These are phyloP conservation scores for Orchestia grillus DNA, from an alignment of 1,140 invertebrate species.

Conservation along the genomic window DNA sequence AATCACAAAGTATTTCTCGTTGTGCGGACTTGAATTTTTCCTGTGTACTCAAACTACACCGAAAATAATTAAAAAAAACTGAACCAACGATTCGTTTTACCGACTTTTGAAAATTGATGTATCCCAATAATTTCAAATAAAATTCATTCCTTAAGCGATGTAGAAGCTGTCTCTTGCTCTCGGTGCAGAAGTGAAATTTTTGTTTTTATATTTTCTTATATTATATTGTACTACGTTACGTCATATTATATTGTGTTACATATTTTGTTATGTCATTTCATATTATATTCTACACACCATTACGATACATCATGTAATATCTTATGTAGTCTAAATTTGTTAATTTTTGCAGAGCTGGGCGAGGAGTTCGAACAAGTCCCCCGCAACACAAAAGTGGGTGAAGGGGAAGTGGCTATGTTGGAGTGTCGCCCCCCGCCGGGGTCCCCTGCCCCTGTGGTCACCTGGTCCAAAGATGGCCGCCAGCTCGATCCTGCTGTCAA, in stretches of 20 bases:
- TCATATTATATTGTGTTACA: no score
- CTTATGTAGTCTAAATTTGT: not conserved
- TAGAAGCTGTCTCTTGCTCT: not conserved
- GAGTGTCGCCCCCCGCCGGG: constrained; percentile 93
- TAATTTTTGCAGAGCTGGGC: constrained; percentile 80
- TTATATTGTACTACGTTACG: not conserved
- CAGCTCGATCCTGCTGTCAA: constrained; percentile 74
- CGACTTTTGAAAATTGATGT: not conserved
- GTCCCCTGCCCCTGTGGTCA: constrained; percentile 89
- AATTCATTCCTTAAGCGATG: not conserved
- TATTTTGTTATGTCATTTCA: no score
- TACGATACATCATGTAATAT: no score
- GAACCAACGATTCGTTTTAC: not conserved
- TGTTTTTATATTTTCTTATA: not conserved
- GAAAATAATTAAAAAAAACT: not conserved
- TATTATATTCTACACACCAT: no score
- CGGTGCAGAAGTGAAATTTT: not conserved
- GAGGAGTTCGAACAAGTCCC: constrained; percentile 93
- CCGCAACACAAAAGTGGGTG: constrained; percentile 86
- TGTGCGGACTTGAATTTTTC: not conserved
- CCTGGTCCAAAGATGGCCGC: constrained; percentile 89
- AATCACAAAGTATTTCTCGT: not conserved
- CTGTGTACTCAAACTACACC: not conserved
- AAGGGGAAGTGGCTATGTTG: constrained; percentile 89
- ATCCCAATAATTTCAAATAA: not conserved